These are phyloP conservation scores for Ganaspis brasiliensis DNA, from an alignment of 2,888 invertebrate genomes.

Conservation along the genomic window DNA sequence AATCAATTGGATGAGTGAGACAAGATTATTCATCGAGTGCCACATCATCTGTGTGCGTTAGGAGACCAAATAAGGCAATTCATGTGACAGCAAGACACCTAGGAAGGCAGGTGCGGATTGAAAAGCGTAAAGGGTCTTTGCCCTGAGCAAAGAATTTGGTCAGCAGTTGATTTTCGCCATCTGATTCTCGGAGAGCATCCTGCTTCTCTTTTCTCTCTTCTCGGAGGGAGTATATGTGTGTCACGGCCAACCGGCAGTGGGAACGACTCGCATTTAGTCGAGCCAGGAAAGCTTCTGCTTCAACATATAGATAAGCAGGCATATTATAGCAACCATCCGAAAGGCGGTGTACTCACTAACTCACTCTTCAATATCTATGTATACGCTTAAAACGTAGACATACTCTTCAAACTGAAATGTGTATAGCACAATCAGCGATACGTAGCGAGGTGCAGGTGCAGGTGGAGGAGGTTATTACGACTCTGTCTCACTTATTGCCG, in stretches of 20 bases:
- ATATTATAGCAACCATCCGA: slow-evolving; percentile 53
- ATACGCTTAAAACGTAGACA: not conserved
- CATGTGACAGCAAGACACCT: too few relatives aligned
- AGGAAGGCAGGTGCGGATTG: slow-evolving; percentile 17
- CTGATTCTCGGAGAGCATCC: slow-evolving; percentile 35
- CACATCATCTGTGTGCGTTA: not conserved
- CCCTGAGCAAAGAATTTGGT: slow-evolving; percentile 34
- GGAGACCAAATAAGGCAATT: slow-evolving; percentile 1
- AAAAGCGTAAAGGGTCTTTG: slow-evolving; percentile 30
- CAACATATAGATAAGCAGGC: slow-evolving; percentile 59
- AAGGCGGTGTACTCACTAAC: slow-evolving; percentile 57
- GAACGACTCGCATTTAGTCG: slow-evolving; percentile 67
- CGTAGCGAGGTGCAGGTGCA: slow-evolving; percentile 57
- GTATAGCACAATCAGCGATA: slow-evolving; percentile 43
- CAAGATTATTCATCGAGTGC: not conserved
- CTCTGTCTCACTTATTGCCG: slow-evolving; percentile 46
- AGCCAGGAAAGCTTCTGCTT: slow-evolving; percentile 68
- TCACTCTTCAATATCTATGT: slow-evolving; percentile 41
- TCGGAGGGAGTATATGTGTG: slow-evolving; percentile 70
- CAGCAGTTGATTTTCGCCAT: slow-evolving; percentile 31
- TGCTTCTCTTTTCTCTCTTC: slow-evolving; percentile 59
- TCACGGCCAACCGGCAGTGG: slow-evolving; percentile 76
- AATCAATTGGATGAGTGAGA: too few relatives aligned
- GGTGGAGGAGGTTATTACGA: slow-evolving; percentile 69
- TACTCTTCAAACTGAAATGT: slow-evolving; percentile 15